Evolutionary conservation across 2,797 vertebrate species (phyloP), one percentile per base, ranked within the genome.

Genomic region (Euthynnus affinis): DNA sequence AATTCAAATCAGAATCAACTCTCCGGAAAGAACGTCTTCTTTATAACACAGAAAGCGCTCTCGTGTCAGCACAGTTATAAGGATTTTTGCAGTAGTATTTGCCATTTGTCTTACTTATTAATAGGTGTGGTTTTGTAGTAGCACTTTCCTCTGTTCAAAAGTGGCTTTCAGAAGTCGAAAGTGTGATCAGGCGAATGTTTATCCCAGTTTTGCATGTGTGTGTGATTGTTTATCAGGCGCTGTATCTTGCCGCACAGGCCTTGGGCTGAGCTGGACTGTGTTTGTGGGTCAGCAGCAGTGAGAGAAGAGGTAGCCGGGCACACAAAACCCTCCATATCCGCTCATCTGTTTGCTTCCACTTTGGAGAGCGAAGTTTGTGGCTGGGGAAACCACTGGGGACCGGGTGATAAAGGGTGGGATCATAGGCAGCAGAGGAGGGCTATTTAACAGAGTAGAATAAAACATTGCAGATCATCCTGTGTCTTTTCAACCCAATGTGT

Each of bases 1-100:
- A 95, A 95, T 96, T 94, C 77, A 89, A 93, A 91, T 92, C 82
- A 86, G 63, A 87, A 88, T 74, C 57, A 71, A 58, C 76, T 40
- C 72, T 58, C 46, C 14, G 53, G 74, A 80, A 61, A 75, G 65
- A 64, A 70, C 42, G 62, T 79, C 74, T 75, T 69, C 44, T 18
- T 9, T 42, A 13, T 17, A n/a, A 55, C 29, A 56, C 15, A 25
- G 51, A 10, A 70, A 42, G 61, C 32, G 52, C 44, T 64, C 32
- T 13, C 3, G 3, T 57, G 70, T 62, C 22, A 6, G 23, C 17
- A 6, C 4, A 25, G n/a, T 40, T 7, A 7, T 17, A 0, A 6
- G 7, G 22, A 14, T 42, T 23, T 29, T 49, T 57, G 3, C 23
- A 15, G 4, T 9, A 23, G 3, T 17, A 2, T 60, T 51, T 18